Evolutionary conservation across 2,888 invertebrate genomes (phyloP).

Genomic region (Parnassius smintheus): DNA sequence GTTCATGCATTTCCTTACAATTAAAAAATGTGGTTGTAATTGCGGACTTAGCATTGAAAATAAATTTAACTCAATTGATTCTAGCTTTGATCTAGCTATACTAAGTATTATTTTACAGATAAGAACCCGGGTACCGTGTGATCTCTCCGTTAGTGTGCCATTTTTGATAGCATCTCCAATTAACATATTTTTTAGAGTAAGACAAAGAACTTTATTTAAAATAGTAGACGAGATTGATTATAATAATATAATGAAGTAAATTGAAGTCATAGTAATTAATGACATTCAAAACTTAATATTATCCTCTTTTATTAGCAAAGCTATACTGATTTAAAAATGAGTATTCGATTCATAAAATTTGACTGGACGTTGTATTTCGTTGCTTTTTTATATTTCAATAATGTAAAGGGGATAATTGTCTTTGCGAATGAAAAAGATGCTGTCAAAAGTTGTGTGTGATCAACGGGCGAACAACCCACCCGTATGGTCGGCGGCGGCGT

Average conservation of each 20-base stretch:
- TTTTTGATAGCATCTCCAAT: slow-evolving; percentile 38
- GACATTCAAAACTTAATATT: no score
- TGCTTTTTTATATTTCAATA: no score
- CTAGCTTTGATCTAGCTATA: slow-evolving; percentile 30
- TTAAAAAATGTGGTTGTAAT: slow-evolving; percentile 8
- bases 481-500: slow-evolving; percentile 93
- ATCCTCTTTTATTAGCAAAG: no score
- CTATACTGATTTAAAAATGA: no score
- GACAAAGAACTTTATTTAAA: no score
- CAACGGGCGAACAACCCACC: slow-evolving; percentile 90
- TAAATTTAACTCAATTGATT: slow-evolving; percentile 37
- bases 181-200: neutral
- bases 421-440: slow-evolving; percentile 31
- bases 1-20: slow-evolving; percentile 18
- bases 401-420: no score
- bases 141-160: slow-evolving; percentile 55
- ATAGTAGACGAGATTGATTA: no score
- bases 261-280: no score
- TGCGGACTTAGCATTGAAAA: slow-evolving; percentile 41
- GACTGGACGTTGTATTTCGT: no score
- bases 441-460: slow-evolving; percentile 54
- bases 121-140: slow-evolving; percentile 58
- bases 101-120: slow-evolving; percentile 41
- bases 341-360: no score
- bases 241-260: no score